A percentile compares a stretch with the other conserved stretches of the same genome.
These are phyloP conservation scores for Cyrtorhinus lividipennis DNA, from an alignment of 1,140 invertebrate species.

Conservation along the genomic window DNA sequence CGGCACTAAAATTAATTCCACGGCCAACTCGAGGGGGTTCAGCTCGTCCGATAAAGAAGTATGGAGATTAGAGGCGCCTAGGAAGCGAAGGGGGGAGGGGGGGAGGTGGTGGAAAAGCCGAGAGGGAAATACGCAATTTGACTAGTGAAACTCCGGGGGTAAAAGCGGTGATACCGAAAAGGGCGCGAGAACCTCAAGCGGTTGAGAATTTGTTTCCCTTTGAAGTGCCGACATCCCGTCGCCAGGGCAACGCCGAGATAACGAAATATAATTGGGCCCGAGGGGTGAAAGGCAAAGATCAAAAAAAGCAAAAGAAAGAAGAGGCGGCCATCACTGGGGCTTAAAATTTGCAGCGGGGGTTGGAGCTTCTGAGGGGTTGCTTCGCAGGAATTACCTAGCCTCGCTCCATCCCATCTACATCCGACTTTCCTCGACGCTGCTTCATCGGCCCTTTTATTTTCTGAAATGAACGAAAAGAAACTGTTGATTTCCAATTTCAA, in stretches of 20 bases:
- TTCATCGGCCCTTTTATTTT: too few species aligned
- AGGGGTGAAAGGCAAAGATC: background rate
- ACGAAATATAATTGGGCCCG: conserved; percentile 17
- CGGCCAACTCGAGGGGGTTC: too few species aligned
- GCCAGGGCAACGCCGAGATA: conserved; percentile 11
- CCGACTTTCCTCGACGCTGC: too few species aligned
- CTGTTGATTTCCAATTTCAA: too few species aligned
- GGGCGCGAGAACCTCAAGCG: background rate
- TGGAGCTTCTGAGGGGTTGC: background rate
- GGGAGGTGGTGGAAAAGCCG: background rate
- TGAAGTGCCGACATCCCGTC: conserved; percentile 4
- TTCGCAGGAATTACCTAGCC: background rate
- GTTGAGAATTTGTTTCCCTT: background rate
- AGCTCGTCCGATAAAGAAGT: too few species aligned
- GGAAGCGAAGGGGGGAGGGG: background rate
- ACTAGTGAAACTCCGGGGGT: background rate
- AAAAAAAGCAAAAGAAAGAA: background rate
- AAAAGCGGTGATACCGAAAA: background rate
- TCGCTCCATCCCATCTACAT: too few species aligned
- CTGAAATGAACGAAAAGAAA: too few species aligned
- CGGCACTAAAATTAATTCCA: too few species aligned
- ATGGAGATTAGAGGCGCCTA: too few species aligned
- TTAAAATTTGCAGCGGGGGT: background rate
- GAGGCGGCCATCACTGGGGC: background rate
- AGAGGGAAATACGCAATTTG: background rate